Evolutionary conservation across 1,140 invertebrate species (phyloP).

Genomic region (Drosophila suzukii): DNA sequence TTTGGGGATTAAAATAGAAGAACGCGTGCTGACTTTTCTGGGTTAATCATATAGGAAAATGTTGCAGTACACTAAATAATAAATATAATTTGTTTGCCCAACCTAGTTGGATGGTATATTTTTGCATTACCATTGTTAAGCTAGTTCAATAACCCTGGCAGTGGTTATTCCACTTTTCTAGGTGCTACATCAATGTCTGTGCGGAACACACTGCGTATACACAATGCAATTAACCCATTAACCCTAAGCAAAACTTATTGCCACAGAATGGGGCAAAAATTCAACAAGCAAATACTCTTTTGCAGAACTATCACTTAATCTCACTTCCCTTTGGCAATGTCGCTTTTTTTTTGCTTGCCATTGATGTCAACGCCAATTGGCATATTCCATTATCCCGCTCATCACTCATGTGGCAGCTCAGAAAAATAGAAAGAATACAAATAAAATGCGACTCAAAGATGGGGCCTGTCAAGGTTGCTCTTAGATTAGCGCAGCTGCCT

Average conservation of each 20-base stretch:
- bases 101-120: too few species aligned
- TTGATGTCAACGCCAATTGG: constrained; percentile 72
- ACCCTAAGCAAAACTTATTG: constrained; percentile 51
- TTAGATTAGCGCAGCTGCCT: constrained; percentile 58
- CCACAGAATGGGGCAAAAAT: constrained; percentile 22
- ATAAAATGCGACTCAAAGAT: constrained; percentile 45
- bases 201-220: constrained; percentile 48
- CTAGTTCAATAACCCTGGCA: background rate
- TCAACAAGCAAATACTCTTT: constrained; percentile 10
- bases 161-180: background rate
- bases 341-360: constrained; percentile 21
- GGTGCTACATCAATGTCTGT: constrained; percentile 25
- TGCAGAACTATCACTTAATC: constrained; percentile 15
- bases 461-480: constrained; percentile 67
- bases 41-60: constrained; percentile 1
- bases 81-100: too few species aligned
- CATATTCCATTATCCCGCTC: constrained; percentile 75
- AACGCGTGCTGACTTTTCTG: background rate
- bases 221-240: constrained; percentile 59
- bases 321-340: constrained; percentile 15
- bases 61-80: background rate
- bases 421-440: constrained; percentile 22
- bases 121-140: too few species aligned
- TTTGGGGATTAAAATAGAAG: background rate
- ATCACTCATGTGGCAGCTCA: constrained; percentile 57